Conservation (phyloP, 2,888 invertebrate genomes). For the Dichetophora obliterata region DNA sequence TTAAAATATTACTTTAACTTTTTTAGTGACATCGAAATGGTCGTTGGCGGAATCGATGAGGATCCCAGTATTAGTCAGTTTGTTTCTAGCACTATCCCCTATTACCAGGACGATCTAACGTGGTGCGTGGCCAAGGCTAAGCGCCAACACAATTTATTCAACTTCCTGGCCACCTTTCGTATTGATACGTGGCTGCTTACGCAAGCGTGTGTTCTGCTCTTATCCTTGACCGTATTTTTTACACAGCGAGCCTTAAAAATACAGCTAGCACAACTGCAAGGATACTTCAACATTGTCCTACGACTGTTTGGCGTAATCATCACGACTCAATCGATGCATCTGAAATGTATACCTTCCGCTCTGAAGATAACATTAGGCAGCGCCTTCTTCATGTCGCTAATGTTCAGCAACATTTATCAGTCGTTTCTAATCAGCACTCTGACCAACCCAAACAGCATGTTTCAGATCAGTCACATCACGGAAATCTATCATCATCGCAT, state of each 20-base stretch:
- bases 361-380: conserved; percentile 53
- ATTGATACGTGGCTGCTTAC: conserved; percentile 51
- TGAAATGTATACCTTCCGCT: conserved; percentile 46
- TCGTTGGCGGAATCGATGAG: conserved; percentile 67
- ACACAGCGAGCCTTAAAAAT: conserved; percentile 49
- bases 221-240: conserved; percentile 51
- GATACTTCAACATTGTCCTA: conserved; percentile 50
- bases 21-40: conserved; percentile 62
- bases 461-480: conserved; percentile 59
- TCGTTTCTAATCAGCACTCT: conserved; percentile 65
- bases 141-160: conserved; percentile 59
- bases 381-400: conserved; percentile 56
- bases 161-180: conserved; percentile 60
- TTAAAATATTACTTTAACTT: neutral
- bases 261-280: conserved; percentile 38
- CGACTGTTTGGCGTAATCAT: conserved; percentile 56
- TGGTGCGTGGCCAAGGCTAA: conserved; percentile 67
- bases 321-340: conserved; percentile 50
- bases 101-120: conserved; percentile 68
- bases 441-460: conserved; percentile 62
- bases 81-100: conserved; percentile 64
- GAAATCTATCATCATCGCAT: conserved; percentile 60
- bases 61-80: conserved; percentile 64
- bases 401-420: conserved; percentile 65
- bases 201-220: conserved; percentile 51